Percentiles rank a stretch among this genome's conserved stretches.
Conservation (phyloP, 2,113 vertebrate species). For the Brevimyrus niger region DNA sequence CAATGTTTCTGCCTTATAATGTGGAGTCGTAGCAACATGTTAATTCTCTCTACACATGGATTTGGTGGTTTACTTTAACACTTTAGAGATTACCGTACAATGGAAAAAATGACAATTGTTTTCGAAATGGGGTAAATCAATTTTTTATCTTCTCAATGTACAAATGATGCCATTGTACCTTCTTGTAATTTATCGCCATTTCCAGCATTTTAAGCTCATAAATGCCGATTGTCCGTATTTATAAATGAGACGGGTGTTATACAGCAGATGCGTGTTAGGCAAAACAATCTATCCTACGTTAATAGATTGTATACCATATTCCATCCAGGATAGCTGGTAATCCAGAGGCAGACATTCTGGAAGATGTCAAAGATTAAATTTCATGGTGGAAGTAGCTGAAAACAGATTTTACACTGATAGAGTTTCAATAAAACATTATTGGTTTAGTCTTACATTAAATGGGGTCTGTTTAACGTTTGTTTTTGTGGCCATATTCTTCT, state of each 20-base stretch:
- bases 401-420: background rate
- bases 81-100: background rate
- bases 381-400: background rate
- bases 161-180: slow-evolving; percentile 8
- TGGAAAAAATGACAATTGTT: background rate
- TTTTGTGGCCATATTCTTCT: background rate
- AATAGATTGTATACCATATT: background rate
- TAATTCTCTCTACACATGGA: background rate
- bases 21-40: background rate
- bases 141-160: background rate
- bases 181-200: slow-evolving; percentile 36
- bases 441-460: background rate
- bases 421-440: background rate
- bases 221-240: slow-evolving; percentile 14
- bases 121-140: background rate
- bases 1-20: background rate
- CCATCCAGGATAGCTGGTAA: background rate
- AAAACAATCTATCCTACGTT: background rate
- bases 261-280: background rate
- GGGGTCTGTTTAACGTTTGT: background rate
- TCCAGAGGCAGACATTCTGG: background rate
- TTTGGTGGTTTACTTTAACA: background rate
- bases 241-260: slow-evolving; percentile 8
- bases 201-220: background rate
- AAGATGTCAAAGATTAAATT: background rate